Base-by-base conservation (phyloP, 1,140 invertebrate species). In the Hydropsyche tenuis region DNA sequence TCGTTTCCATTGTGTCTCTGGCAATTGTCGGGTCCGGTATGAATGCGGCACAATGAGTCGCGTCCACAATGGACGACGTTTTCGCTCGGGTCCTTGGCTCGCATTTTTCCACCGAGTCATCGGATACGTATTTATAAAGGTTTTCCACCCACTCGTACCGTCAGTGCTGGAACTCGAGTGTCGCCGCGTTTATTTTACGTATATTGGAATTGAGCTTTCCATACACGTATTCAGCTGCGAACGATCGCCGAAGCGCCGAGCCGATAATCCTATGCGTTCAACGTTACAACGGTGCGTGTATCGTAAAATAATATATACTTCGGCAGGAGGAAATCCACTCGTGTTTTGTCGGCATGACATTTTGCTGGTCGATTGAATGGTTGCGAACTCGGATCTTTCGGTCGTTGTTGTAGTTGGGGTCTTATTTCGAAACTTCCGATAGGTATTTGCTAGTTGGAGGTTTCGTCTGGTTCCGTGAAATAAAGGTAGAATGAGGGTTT, bases 31-130 rank as follows among this genome's bases (percentile, higher is more conserved):
- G n/a, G 16, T 37, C n/a, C n/a, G n/a, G 66, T 51, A 69, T 69
- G 66, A 56, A 56, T 70, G 51, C 68, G 20, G 14, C 42, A 70
- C 68, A 70, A 70, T 70, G 68, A 70, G 56, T 37, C 23, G 43
- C 23, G 43, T 60, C 30, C 45, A 70, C 68, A 70, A 70, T 70
- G 30, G 68, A 18, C 23, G 65, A n/a, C n/a, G n/a, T n/a, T n/a
- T n/a, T n/a, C n/a, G n/a, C n/a, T n/a, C n/a, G n/a, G n/a, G 16
- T 27, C 23, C 46, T 69, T 69, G 18, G 27, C 25, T 30, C 22
- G 48, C 68, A 56, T 42, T 70, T 68, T 68, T 43, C 63, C 63
- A 7, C 11, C 4, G 23, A 37, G 23, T 23, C 53, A 23, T 22
- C 53, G 22, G 12, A 48, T 16, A 48, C 45, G 16, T 16, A 48